Base-by-base conservation (phyloP, 2,888 invertebrate species). In the Pollenia angustigena region DNA sequence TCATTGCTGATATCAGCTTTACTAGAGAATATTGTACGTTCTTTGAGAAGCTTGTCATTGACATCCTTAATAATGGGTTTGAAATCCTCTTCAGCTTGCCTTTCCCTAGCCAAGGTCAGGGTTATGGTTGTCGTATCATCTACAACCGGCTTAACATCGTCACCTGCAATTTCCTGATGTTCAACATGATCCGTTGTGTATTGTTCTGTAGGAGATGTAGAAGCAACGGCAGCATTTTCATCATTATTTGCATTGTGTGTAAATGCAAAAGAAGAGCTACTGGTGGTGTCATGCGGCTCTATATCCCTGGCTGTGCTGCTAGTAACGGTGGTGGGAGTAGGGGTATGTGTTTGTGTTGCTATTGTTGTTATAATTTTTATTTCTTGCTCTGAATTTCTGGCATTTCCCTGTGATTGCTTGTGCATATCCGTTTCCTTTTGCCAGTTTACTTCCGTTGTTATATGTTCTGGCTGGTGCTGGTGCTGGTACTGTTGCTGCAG, bases 41-140 rank as follows among this genome's bases (percentile, higher is more conserved):
- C 91, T 62, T 88, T 89, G 14, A 92, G 87, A 69, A 92, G 56
- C 81, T 91, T 91, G 6, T 90, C 91, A 87, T 92, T 92, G 50
- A 91, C 91, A 62, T 90, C 91, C 58, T 89, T 89, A 84, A 92
- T 92, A 68, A 92, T 90, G 23, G 92, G 90, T 62, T 90, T 91
- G 64, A 92, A 92, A 72, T 93, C 92, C 18, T 93, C 92, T 18
- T 52, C 18, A 10, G 54, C 85, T 42, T 75, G 64, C 2, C 9
- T 62, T 10, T 71, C 64, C 52, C 56, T 44, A 2, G 52, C 14
- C 46, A 62, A 46, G 54, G 56, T 66, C 50, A 83, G 60, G 44
- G 78, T 60, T 54, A 56, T 16, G 42, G 58, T 4, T 60, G 40
- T 14, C 8, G 64, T 60, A 18, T 62, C 71, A 46, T 46, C 42